These are phyloP conservation scores for Agriopis aurantiaria DNA, from an alignment of 2,888 invertebrate species.

Conservation along the genomic window DNA sequence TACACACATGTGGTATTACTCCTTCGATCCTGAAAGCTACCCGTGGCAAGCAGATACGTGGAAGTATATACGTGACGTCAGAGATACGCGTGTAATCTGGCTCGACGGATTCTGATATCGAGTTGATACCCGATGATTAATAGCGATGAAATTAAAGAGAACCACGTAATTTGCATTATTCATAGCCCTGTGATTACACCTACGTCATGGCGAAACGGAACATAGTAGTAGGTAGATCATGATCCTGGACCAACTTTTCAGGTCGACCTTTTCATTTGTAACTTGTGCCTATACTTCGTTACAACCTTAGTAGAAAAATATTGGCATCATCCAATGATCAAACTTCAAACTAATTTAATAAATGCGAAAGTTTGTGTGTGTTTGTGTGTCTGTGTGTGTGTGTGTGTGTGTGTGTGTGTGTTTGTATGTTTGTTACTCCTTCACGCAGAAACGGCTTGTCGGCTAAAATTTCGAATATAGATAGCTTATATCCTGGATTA, in stretches of 20 bases:
- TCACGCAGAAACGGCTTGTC: too few species aligned
- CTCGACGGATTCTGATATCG: slow-evolving; percentile 27
- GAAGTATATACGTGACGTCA: slow-evolving; percentile 22
- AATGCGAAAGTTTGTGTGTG: too few species aligned
- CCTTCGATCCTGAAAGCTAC: neutral
- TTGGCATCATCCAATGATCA: too few species aligned
- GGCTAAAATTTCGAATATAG: too few species aligned
- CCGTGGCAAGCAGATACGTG: neutral
- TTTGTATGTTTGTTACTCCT: too few species aligned
- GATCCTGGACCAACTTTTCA: neutral
- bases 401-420: too few species aligned
- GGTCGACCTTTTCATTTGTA: neutral
- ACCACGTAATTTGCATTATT: slow-evolving; percentile 36
- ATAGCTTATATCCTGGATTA: too few species aligned
- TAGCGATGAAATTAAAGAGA: slow-evolving; percentile 34
- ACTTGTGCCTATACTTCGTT: neutral
- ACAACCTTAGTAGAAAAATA: too few species aligned
- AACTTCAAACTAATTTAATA: too few species aligned
- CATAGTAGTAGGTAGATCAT: neutral
- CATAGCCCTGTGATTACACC: slow-evolving; percentile 30
- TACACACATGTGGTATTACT: too few species aligned
- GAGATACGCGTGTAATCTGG: slow-evolving; percentile 30
- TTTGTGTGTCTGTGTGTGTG: too few species aligned
- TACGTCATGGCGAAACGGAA: slow-evolving; percentile 21
- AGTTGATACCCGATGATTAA: slow-evolving; percentile 37